These are phyloP conservation scores for Mimas tiliae DNA, from an alignment of 2,888 invertebrate genomes.

Conservation along the genomic window DNA sequence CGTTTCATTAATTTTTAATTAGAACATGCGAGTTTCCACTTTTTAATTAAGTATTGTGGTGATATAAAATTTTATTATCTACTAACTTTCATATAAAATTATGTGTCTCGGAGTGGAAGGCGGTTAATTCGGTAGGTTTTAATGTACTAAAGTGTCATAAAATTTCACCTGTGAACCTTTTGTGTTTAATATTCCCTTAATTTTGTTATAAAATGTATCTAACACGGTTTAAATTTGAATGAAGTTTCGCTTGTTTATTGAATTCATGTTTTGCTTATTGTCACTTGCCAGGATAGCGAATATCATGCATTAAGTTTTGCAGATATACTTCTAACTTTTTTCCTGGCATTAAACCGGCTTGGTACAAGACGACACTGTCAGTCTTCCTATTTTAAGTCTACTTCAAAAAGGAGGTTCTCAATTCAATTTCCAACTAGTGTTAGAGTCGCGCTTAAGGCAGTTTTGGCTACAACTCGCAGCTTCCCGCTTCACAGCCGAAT, in stretches of 20 bases:
- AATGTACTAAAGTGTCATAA: neutral
- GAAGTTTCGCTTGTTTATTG: neutral
- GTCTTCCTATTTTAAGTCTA: no score
- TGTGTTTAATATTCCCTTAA: neutral
- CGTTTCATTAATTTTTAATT: conserved; percentile 48
- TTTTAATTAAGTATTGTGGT: conserved; percentile 50
- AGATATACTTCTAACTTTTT: no score
- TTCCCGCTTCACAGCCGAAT: no score
- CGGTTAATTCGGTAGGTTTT: neutral
- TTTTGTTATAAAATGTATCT: neutral
- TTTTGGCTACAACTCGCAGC: no score
- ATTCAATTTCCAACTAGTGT: no score
- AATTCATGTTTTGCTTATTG: neutral
- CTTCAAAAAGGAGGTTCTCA: no score
- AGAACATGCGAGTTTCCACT: conserved; percentile 41
- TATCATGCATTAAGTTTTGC: no score
- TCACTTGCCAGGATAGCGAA: neutral
- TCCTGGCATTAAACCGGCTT: no score
- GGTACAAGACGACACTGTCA: no score
- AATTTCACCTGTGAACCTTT: conserved; percentile 20
- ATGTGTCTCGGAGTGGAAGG: conserved; percentile 2
- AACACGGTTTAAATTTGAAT: neutral
- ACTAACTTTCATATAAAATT: conserved; percentile 24
- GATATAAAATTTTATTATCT: conserved; percentile 42
- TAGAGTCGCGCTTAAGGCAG: no score